Base-by-base conservation (phyloP, 2,888 invertebrate species). In the Oscheius sp. region DNA sequence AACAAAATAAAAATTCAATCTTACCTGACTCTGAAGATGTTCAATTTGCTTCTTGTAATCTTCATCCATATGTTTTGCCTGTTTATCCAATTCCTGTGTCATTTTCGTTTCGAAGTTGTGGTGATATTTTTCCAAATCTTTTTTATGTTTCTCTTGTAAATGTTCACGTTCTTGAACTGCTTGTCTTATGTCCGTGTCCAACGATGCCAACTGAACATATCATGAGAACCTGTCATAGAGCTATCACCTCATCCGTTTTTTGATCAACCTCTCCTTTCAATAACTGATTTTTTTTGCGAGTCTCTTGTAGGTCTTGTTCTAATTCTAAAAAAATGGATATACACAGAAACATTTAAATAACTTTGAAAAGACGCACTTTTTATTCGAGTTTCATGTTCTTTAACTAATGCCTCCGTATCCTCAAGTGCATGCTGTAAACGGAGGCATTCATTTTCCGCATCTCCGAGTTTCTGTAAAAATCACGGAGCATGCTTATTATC, bases 181-280 rank as follows among this genome's bases (percentile, higher is more conserved):
- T 21, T 66, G 21, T 2, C 66, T 25, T 13, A 66, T 13, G 23
- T 66, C 66, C 2, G 27, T 49, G 27, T 66, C 66, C 29, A 66
- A 23, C 1, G 52, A 13, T 16, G 52, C 66, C 2, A 35, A 9
- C 35, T 35, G 9, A 9, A 35, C 3, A 9, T 35, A 6, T 35
- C 35, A 35, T 35, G 9, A 6, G 3, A 35, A 6, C 9, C 35
- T 6, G 9, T 9, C 9, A 9, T 35, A 35, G 3, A 6, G 35
- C 5, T 35, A 35, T 9, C 35, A 66, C 27, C 52, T 66, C 66
- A n/a, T 66, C 66, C 16, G 52, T 66, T 35, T 52, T 66, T 18
- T 66, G 49, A 27, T 66, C 52, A 23, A 66, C 16, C 6, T 66
- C 52, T 16, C 16, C 3, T 21, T 66, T 49, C 7, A 49, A 35